Conservation (phyloP, 2,888 invertebrate genomes). For the Ophion ellenae region DNA sequence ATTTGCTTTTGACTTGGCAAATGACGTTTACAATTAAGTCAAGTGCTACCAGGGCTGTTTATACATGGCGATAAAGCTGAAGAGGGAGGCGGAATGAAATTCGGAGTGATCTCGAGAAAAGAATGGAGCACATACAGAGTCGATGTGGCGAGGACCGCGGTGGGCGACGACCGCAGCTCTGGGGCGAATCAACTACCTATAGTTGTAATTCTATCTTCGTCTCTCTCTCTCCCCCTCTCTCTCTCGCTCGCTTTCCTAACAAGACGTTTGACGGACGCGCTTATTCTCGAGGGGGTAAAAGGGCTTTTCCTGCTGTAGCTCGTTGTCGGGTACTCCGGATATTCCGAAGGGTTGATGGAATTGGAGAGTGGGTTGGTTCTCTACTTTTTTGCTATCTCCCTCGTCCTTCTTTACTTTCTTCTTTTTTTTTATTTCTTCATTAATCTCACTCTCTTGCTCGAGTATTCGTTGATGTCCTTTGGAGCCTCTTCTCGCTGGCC, state of each 20-base stretch:
- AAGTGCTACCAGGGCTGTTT: constrained; percentile 27
- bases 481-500: constrained; percentile 19
- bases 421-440: constrained; percentile 63
- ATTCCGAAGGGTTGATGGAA: constrained; percentile 72
- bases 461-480: constrained; percentile 36
- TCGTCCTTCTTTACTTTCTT: constrained; percentile 5
- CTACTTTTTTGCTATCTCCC: constrained; percentile 34
- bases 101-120: constrained; percentile 58
- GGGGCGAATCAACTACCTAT: constrained; percentile 37
- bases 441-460: constrained; percentile 55
- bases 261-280: constrained; percentile 82
- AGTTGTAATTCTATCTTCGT: constrained; percentile 24
- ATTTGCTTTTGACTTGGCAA: constrained; percentile 21
- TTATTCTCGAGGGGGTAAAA: constrained; percentile 79
- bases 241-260: constrained; percentile 73
- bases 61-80: constrained; percentile 29
- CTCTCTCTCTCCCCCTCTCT: constrained; percentile 22
- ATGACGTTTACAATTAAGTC: constrained; percentile 57
- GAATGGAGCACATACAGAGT: constrained; percentile 44
- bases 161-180: constrained; percentile 11
- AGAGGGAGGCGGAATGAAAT: constrained; percentile 31
- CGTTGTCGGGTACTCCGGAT: constrained; percentile 41
- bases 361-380: constrained; percentile 76
- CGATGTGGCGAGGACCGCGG: constrained; percentile 44
- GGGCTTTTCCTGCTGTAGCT: constrained; percentile 50